Base-by-base conservation (phyloP, 2,888 invertebrate species). In the Scelioninae gen. 1 region DNA sequence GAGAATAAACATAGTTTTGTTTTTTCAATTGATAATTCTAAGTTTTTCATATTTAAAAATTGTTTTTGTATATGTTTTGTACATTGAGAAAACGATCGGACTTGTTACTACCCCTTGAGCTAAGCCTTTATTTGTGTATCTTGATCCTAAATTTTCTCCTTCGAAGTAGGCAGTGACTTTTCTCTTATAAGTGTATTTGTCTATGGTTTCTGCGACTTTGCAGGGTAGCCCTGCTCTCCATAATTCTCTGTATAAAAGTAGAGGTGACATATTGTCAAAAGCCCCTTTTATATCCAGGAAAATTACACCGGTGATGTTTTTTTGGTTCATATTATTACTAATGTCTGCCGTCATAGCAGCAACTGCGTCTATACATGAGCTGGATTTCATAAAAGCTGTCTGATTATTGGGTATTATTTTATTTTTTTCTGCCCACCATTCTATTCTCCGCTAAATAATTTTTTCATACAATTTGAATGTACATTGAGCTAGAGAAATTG, bases 381-480 rank as follows among this genome's bases (percentile, higher is more conserved):
- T 38, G 0, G 4, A n/a, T 31, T 53, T 53, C 29, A 29, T 11
- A 6, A 53, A 53, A 11, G 31, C 53, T 31, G 31, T 5, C 34
- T 60, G 60, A 29, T 29, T 43, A 23, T 43, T 5, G 2, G 43
- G 43, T n/a, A 60, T 60, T 1, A 43, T 0, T n/a, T 16, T n/a
- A n/a, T 60, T 60, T 11, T 60, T 5, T 60, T 60, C 43, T 0
- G 43, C 23, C 60, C 60, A 60, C 60, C 60, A 60, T 43, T 60
- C 23, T 1, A 60, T 2, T 23, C 13, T 60, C 43, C 43, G 43
- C 23, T 60, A 38, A 4, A 58, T 0, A 0, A 58, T 9, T 13
- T 58, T 58, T 38, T 60, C 60, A n/a, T 43, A 60, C 1, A 60
- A n/a, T 23, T 60, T 60, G 8, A 11, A 40, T 10, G 29, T n/a